Evolutionary conservation across 2,888 invertebrate species (phyloP), one percentile per base, ranked within the genome.

Genomic region (Furcula furcula): DNA sequence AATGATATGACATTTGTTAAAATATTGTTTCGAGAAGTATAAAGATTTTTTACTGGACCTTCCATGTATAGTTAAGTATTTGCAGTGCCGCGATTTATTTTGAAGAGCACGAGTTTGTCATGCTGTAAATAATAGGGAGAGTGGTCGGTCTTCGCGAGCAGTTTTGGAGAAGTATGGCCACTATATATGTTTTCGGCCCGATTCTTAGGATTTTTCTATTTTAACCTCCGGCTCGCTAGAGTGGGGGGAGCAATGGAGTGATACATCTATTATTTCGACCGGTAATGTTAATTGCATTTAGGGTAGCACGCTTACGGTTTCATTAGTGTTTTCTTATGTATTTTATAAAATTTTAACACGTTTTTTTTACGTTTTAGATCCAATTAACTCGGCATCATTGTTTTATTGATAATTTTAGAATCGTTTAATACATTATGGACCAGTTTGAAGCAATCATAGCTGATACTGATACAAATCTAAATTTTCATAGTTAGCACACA

Each of bases 171-270:
- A 67, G 74, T 72, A 63, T 73, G 88, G 89, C 89, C 89, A 82
- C 76, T 76, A 73, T 82, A 89, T 89, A 89, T 89, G 88, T 89
- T 89, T 87, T 84, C 79, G 88, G 89, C 84, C 87, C 77, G 77
- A 76, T 77, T 78, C 72, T 72, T 80, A 80, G 76, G 76, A 76
- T 77, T 76, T 77, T 79, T 76, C 68, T 73, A 73, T 70, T 60
- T 56, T 51, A 56, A 60, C 61, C 66, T 53, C 40, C 33, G 43
- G 51, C 60, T 54, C 55, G 43, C 50, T 51, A 48, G 65, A 45
- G 55, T 60, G 12, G 39, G 64, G 39, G 64, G 70, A 75, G 67
- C 69, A 72, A 79, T 80, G 79, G 84, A 84, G 82, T 80, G 73
- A 73, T 75, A n/a, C n/a, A 66, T 46, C 77, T 78, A 73, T 81